Conservation (phyloP, 1,140 invertebrate species). For the Bombus pascuorum region DNA sequence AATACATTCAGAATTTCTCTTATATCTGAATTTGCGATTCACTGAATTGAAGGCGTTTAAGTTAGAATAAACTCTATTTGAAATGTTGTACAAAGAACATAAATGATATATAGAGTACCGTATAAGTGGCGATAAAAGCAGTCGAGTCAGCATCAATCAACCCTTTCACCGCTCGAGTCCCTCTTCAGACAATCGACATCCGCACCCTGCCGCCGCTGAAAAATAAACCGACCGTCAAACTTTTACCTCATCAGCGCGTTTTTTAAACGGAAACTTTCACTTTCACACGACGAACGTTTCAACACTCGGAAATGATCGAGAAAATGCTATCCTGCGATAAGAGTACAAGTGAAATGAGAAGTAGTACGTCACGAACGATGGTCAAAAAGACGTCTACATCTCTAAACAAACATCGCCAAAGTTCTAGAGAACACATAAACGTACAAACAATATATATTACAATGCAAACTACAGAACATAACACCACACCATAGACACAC, state of each 20-base stretch:
- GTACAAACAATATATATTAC: background rate
- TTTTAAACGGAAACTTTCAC: background rate
- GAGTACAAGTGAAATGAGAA: background rate
- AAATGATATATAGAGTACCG: slow-evolving; percentile 44
- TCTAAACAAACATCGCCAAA: background rate
- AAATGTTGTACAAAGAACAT: background rate
- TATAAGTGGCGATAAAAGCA: slow-evolving; percentile 42
- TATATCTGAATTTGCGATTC: background rate
- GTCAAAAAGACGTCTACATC: background rate
- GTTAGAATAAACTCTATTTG: background rate
- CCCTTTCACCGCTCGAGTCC: slow-evolving; percentile 23
- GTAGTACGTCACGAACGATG: background rate
- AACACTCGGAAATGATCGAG: background rate
- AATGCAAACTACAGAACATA: background rate
- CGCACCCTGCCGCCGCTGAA: slow-evolving; percentile 16
- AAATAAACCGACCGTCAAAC: slow-evolving; percentile 10
- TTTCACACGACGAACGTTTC: background rate
- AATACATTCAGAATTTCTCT: background rate
- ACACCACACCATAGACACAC: background rate
- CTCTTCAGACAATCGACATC: slow-evolving; percentile 10
- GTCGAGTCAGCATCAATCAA: slow-evolving; percentile 40
- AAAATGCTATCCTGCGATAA: too few relatives aligned
- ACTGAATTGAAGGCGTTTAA: background rate
- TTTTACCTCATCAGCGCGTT: background rate
- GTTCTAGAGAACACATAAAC: background rate